Percentiles rank a stretch among this genome's conserved stretches.
Evolutionary conservation across 2,113 vertebrate genomes (phyloP).

Genomic region (Triplophysa tibetana): DNA sequence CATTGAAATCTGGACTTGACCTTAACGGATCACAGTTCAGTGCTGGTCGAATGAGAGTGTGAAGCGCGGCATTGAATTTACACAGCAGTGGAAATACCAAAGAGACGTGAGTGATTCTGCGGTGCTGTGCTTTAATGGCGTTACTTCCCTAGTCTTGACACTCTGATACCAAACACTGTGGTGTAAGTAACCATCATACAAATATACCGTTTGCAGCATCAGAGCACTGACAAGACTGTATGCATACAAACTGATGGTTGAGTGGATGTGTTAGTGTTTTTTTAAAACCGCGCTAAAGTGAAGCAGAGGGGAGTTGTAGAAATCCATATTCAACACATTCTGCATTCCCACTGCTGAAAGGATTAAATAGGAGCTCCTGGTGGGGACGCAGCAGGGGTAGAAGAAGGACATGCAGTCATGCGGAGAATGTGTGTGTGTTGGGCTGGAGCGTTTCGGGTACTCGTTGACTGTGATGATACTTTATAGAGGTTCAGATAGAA

Average conservation of each 20-base stretch:
- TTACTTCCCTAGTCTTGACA: background rate
- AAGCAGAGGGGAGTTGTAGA: background rate
- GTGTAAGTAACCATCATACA: constrained; percentile 1
- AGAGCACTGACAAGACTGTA: background rate
- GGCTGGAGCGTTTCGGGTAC: background rate
- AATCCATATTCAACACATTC: constrained; percentile 37
- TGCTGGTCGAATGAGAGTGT: constrained; percentile 14
- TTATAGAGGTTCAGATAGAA: background rate
- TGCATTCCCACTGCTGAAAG: constrained; percentile 25
- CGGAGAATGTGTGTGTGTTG: constrained; percentile 42
- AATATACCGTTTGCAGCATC: too few species aligned
- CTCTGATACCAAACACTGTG: background rate
- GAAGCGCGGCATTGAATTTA: background rate
- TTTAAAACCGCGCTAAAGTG: background rate
- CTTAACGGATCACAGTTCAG: constrained; percentile 14
- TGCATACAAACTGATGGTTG: background rate
- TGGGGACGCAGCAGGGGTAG: constrained; percentile 24
- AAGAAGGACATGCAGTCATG: constrained; percentile 31
- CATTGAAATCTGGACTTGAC: constrained; percentile 28
- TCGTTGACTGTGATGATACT: background rate
- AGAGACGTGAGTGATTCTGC: background rate
- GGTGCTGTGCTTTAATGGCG: background rate
- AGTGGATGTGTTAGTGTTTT: constrained; percentile 19
- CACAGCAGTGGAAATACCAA: constrained; percentile 15
- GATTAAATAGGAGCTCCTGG: constrained; percentile 38